phyloP scores from a whole-genome alignment of 2,113 vertebrate genomes.

The Physeter macrocephalus region DNA sequence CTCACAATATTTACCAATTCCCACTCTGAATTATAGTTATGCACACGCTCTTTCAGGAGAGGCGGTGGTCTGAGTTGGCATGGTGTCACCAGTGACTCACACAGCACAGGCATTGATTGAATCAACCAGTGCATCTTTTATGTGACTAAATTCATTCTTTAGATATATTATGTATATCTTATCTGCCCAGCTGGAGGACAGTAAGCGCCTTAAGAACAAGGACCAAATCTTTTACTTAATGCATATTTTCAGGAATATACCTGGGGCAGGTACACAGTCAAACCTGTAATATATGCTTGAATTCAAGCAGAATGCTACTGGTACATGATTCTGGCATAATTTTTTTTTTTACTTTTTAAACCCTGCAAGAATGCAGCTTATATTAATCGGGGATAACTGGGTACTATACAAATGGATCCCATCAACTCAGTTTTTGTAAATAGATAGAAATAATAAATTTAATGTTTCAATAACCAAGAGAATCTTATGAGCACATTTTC shows the following conservation, averaged over 20 bases:
- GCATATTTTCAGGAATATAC: slow-evolving; percentile 23
- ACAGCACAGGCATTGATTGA: background rate
- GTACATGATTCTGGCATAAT: background rate
- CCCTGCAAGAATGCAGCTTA: background rate
- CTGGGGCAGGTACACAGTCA: background rate
- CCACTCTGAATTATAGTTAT: background rate
- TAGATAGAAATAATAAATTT: background rate
- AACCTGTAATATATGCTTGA: background rate
- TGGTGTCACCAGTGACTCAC: background rate
- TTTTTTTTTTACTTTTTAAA: background rate
- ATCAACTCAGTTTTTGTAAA: background rate
- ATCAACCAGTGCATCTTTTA: background rate
- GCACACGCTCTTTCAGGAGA: background rate
- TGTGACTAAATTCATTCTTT: background rate
- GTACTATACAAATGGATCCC: background rate
- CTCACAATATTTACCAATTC: background rate
- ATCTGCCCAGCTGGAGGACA: background rate
- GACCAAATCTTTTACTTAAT: background rate
- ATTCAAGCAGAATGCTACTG: background rate
- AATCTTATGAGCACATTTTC: slow-evolving; percentile 42
- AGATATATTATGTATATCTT: background rate
- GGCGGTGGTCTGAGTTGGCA: background rate
- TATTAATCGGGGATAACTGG: background rate
- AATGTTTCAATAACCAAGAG: slow-evolving; percentile 22
- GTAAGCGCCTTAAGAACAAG: slow-evolving; percentile 2